Conservation (phyloP, 64 coral and sea anemone species). For the Montipora cactus region DNA sequence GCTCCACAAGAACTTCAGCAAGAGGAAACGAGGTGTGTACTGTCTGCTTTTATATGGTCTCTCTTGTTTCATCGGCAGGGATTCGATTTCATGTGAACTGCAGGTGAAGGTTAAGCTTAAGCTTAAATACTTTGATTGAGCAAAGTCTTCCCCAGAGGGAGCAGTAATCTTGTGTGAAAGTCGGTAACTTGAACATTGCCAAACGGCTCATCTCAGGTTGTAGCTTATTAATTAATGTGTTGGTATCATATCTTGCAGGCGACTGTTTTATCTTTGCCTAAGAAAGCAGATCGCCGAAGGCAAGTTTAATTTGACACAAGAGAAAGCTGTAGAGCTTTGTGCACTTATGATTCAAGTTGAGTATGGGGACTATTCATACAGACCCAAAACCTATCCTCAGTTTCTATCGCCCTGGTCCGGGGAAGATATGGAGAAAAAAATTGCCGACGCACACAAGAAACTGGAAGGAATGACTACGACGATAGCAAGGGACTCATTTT, state of each 20-base stretch:
- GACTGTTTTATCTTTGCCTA: conserved; percentile 91
- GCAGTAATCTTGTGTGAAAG: too few relatives aligned
- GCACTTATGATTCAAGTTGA: conserved; percentile 87
- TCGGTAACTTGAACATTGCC: not conserved
- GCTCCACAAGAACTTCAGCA: conserved; percentile 98
- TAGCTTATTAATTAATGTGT: not conserved
- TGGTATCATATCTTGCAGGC: conserved; percentile 58
- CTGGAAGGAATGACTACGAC: conserved; percentile 72
- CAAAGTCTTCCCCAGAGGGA: too few relatives aligned
- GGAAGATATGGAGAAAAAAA: conserved; percentile 70
- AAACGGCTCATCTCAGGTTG: not conserved
- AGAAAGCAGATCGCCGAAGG: conserved; percentile 82
- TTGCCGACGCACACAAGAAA: conserved; percentile 72
- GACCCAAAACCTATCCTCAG: conserved; percentile 54
- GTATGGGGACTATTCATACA: conserved; percentile 72
- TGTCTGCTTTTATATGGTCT: not conserved
- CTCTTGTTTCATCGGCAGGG: not conserved
- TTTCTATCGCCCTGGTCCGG: conserved; percentile 80
- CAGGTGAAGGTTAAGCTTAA: not conserved
- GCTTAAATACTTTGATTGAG: not conserved
- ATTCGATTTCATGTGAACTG: not conserved
- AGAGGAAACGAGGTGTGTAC: conserved; percentile 89
- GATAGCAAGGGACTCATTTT: conserved; percentile 78
- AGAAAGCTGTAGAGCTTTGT: conserved; percentile 77
- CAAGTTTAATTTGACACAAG: conserved; percentile 86